phyloP scores from a whole-genome alignment of 1,140 invertebrate species.

The Pararge aegeria region DNA sequence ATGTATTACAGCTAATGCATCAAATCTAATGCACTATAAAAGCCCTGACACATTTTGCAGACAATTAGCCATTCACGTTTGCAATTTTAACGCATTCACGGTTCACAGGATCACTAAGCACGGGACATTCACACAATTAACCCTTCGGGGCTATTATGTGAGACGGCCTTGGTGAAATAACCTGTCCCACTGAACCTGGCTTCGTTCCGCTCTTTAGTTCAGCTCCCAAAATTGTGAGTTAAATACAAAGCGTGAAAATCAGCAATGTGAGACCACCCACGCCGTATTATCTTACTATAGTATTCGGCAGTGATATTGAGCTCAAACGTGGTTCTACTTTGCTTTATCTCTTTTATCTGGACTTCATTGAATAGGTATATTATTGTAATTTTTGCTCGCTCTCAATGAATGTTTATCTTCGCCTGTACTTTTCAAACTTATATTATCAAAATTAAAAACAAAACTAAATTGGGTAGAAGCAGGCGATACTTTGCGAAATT shows the following conservation, averaged over 20 bases:
- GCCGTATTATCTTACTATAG: constrained; percentile 19
- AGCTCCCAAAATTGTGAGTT: constrained; percentile 22
- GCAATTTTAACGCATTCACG: background rate
- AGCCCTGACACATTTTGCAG: background rate
- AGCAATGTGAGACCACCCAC: constrained; percentile 23
- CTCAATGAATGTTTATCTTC: background rate
- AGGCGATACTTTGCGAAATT: too few relatives aligned
- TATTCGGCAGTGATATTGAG: background rate
- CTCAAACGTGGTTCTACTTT: background rate
- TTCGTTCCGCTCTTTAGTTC: constrained; percentile 11
- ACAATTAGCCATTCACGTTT: background rate
- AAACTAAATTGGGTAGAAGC: too few relatives aligned
- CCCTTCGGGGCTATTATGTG: constrained; percentile 5
- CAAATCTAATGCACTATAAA: too few relatives aligned
- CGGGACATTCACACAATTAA: constrained; percentile 16
- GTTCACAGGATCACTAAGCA: background rate
- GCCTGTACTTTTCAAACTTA: background rate
- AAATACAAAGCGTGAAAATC: constrained; percentile 25
- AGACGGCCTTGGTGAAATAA: constrained; percentile 26
- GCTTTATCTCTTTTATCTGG: background rate
- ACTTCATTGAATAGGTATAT: background rate
- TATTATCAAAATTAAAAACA: background rate
- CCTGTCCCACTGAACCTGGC: constrained; percentile 26
- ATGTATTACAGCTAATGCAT: too few relatives aligned
- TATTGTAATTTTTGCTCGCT: background rate